These are phyloP conservation scores for Acrobasis suavella DNA, from an alignment of 2,888 invertebrate species.

Conservation along the genomic window DNA sequence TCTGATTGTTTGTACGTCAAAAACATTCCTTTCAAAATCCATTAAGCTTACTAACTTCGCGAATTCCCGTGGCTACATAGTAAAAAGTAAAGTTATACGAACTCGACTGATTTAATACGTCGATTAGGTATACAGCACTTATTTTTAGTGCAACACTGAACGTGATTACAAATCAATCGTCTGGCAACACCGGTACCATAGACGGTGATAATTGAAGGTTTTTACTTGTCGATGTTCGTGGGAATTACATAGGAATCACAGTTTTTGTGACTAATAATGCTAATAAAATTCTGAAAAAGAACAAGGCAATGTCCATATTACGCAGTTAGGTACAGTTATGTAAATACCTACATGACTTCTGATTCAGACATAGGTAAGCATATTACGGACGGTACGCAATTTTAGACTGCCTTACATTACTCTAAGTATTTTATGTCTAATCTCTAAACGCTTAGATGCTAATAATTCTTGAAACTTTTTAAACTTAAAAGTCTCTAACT, in stretches of 20 bases:
- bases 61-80: conserved; percentile 30
- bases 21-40: conserved; percentile 25
- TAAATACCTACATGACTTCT: no score
- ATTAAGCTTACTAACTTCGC: conserved; percentile 28
- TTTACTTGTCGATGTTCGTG: conserved; percentile 21
- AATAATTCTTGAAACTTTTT: no score
- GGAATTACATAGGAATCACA: conserved; percentile 10
- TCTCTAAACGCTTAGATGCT: no score
- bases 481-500: no score
- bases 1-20: conserved; percentile 8
- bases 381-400: no score
- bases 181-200: conserved; percentile 30
- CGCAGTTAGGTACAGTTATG: no score
- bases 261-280: conserved; percentile 3
- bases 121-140: conserved; percentile 39
- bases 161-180: conserved; percentile 41
- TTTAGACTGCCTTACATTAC: no score
- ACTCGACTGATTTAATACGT: conserved; percentile 38
- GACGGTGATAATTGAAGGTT: conserved; percentile 33
- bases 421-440: no score
- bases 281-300: conserved; percentile 1
- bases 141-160: conserved; percentile 40
- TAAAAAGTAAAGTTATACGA: conserved; percentile 39
- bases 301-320: neutral
- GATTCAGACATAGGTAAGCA: no score